Conservation (phyloP, 2,113 vertebrate genomes). For the Malurus melanocephalus region DNA sequence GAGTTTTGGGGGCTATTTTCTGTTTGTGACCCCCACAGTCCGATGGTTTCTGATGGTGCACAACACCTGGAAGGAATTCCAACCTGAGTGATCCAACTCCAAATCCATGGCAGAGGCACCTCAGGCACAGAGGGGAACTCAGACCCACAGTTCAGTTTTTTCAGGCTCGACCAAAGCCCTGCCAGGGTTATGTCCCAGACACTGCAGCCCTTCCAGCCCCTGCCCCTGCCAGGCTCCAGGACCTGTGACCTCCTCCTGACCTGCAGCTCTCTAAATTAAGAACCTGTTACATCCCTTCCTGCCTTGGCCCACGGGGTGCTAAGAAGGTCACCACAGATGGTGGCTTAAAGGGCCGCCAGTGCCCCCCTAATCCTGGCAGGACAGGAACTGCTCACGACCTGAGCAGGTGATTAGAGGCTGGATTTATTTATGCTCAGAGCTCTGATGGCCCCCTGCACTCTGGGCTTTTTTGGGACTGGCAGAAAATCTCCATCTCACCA, state of each 20-base stretch:
- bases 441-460: neutral
- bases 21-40: neutral
- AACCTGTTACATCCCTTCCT: constrained; percentile 5
- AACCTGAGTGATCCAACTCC: neutral
- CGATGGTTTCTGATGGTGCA: neutral
- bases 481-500: neutral
- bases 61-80: neutral
- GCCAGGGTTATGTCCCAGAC: fast-evolving
- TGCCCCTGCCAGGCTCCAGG: fast-evolving
- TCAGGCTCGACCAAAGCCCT: neutral
- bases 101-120: neutral
- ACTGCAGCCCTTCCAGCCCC: neutral
- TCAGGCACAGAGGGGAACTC: neutral
- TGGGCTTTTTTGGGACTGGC: neutral
- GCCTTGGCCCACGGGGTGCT: neutral
- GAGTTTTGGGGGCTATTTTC: neutral
- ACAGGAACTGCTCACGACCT: neutral
- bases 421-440: neutral
- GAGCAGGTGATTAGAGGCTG: constrained; percentile 28
- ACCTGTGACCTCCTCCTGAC: neutral
- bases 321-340: constrained; percentile 25
- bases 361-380: constrained; percentile 33
- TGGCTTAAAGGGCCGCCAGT: neutral
- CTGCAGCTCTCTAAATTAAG: neutral
- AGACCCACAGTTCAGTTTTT: neutral